Evolutionary conservation across 2,888 invertebrate species (phyloP), one percentile per base, ranked within the genome.

Genomic region (Mylabris sibirica): DNA sequence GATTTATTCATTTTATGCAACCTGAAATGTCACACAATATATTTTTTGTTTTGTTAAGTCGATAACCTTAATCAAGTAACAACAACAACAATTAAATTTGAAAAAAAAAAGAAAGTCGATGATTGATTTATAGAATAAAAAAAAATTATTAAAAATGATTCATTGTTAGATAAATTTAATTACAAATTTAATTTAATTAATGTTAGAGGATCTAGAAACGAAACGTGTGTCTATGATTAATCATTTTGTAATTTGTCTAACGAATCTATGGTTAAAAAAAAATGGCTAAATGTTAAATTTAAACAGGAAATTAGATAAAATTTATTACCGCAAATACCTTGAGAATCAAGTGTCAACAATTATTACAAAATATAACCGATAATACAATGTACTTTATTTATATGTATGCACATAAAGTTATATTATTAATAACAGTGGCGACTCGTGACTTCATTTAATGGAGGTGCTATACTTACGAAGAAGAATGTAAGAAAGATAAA

Each of bases 1-100:
- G 49, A 49, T 49, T 49, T 49, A 49, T 49, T 49, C 49, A 49
- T 49, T 49, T 49, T 49, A 20, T 49, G 49, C 49, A 49, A 49
- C 5, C 17, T 20, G 20, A 49, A 49, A 49, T 49, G 20, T 49
- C 49, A 49, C 49, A 49, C 14, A 14, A 8, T n/a, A n/a, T 17
- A n/a, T 44, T 17, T 14, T 44, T 44, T n/a, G n/a, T n/a, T 1
- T 49, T 5, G 5, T 1, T 20, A 6, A 49, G 49, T 49, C 49
- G 49, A 49, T 49, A 49, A 20, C 17, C 49, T 49, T 20, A 30
- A 30, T 30, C 30, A 30, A 30, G 8, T 8, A 30, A 30, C 8
- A 30, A 30, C 30, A n/a, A n/a, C n/a, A n/a, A n/a, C 30, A 30
- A 30, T 30, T 30, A 30, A 30, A 30, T 30, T n/a, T n/a, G n/a